phyloP scores from a whole-genome alignment of 2,113 vertebrate genomes.

The Trachemys scripta region DNA sequence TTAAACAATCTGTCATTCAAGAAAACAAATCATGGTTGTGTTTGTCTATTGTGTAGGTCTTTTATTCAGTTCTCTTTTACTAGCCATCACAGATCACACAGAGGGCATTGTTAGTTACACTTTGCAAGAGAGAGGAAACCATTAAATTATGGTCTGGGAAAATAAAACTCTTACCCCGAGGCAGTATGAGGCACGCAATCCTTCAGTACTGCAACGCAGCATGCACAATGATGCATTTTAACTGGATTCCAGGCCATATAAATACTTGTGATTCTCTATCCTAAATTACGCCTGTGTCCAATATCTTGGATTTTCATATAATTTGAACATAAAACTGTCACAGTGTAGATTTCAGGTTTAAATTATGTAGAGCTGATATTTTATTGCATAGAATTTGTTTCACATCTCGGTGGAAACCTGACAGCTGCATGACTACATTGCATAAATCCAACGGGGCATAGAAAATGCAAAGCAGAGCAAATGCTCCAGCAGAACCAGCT shows the following conservation, averaged over 20 bases:
- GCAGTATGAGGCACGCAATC: constrained; percentile 42
- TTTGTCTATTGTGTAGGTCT: neutral
- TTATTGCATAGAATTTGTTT: constrained; percentile 66
- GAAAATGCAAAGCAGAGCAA: constrained; percentile 57
- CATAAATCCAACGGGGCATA: constrained; percentile 58
- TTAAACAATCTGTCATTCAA: neutral
- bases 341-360: constrained; percentile 40
- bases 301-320: constrained; percentile 58
- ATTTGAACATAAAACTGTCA: constrained; percentile 72
- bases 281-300: constrained; percentile 58
- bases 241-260: constrained; percentile 54
- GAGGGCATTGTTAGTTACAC: constrained; percentile 46
- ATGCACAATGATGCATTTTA: constrained; percentile 60
- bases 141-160: constrained; percentile 62
- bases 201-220: constrained; percentile 1
- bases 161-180: constrained; percentile 62
- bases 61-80: neutral
- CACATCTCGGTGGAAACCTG: constrained; percentile 70
- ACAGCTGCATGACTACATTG: constrained; percentile 6
- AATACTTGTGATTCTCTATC: constrained; percentile 46
- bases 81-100: neutral
- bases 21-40: neutral
- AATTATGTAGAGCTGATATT: constrained; percentile 68
- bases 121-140: constrained; percentile 48
- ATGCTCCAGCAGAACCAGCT: constrained; percentile 44